A percentile compares a stretch with the other conserved stretches of the same genome.
These are phyloP conservation scores for Taxidea taxus DNA, from an alignment of 2,113 vertebrate species.

Conservation along the genomic window DNA sequence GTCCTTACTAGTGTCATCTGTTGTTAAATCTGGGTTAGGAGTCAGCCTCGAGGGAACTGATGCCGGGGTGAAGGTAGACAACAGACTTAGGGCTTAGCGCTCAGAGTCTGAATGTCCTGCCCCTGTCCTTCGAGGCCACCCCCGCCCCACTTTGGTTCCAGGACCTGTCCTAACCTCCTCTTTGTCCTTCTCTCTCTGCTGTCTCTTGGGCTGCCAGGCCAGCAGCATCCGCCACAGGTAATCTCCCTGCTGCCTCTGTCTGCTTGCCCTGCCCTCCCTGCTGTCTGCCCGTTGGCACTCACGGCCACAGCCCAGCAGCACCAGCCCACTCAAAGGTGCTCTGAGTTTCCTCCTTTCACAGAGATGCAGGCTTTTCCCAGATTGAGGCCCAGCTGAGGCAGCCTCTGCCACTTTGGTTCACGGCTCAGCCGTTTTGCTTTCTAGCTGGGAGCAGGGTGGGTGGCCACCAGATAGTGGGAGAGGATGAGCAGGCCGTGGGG, in stretches of 20 bases:
- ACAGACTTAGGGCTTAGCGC: background rate
- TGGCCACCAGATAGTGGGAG: rapidly evolving
- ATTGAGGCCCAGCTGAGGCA: background rate
- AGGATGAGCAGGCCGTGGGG: background rate
- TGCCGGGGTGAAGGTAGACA: background rate
- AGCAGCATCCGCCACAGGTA: constrained; percentile 76
- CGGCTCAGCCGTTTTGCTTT: background rate
- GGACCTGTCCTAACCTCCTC: constrained; percentile 76
- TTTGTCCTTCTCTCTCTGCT: constrained; percentile 83
- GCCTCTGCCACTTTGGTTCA: background rate
- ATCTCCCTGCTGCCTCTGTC: background rate
- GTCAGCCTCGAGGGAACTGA: background rate
- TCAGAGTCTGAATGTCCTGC: background rate
- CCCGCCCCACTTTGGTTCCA: background rate
- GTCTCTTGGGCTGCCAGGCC: constrained; percentile 75
- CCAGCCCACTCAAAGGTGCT: background rate
- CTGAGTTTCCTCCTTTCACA: constrained; percentile 24
- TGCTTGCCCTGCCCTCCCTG: background rate
- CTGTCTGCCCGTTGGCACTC: background rate
- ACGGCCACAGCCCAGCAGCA: background rate
- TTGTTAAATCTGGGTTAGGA: background rate
- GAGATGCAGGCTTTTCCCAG: background rate
- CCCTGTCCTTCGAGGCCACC: background rate
- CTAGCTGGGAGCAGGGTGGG: background rate
- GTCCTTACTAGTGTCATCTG: too few species aligned